Evolutionary conservation across 2,113 vertebrate genomes (phyloP), one percentile per base, ranked within the genome.

Genomic region (Arvicanthis niloticus): DNA sequence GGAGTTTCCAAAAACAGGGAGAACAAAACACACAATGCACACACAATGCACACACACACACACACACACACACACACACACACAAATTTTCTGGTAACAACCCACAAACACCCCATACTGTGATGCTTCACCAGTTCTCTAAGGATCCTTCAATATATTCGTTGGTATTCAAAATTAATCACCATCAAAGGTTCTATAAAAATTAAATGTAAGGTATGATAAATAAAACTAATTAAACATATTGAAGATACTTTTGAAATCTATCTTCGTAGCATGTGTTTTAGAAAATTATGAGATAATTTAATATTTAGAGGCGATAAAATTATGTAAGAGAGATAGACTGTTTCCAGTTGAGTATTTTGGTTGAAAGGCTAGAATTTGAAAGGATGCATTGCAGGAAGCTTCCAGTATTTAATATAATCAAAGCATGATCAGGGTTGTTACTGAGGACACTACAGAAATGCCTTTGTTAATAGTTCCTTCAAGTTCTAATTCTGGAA

Each of bases 181-280:
- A 58, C 45, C 11, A 37, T 7, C 87, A 91, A 91, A 37, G 17
- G 11, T 86, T 15, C 1, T 22, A 19, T 37, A 34, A 45, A 34
- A 94, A 21, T 84, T 87, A 88, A 95, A 45, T 75, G 84, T 92
- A 91, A 96, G 13, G 42, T 58, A 60, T 75, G 48, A 31, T 65
- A 88, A 76, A 45, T n/a, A 77, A 51, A 95, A 88, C 3, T 40
- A 51, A 78, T 22, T 92, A 88, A 40, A 91, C 9, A 81, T 72
- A 91, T 58, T 86, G 62, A 0, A 60, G 31, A 78, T 82, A 42
- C 48, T 45, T 15, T 73, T 72, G 67, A 26, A 78, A 10, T 67
- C 21, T 77, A 68, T 53, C 80, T 2, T 11, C 37, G 7, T 37
- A 87, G 45, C 22, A 45, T 34, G 24, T 94, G 6, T 16, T 26